A percentile compares a stretch with the other conserved stretches of the same genome.
phyloP scores from a whole-genome alignment of 2,888 invertebrate genomes.

The Lycaena phlaeas region DNA sequence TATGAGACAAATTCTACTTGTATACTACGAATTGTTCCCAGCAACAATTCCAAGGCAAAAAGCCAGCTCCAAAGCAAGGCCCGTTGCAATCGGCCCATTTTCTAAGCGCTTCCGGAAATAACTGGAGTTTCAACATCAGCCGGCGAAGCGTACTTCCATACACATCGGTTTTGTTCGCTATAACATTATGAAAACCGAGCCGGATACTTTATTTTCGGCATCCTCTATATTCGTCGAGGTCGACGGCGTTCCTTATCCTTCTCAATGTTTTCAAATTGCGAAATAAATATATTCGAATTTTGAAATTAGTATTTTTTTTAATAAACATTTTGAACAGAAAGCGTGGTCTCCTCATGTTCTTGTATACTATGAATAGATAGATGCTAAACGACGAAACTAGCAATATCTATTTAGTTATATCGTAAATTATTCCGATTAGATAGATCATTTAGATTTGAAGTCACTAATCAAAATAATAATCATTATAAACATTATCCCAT shows the following conservation, averaged over 20 bases:
- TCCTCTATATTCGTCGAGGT: neutral
- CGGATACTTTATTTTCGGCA: constrained; percentile 8
- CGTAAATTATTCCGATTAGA: too few species aligned
- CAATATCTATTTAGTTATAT: too few species aligned
- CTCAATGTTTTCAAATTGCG: neutral
- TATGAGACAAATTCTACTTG: too few species aligned
- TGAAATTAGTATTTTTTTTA: neutral
- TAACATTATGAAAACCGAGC: constrained; percentile 1
- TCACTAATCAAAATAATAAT: too few species aligned
- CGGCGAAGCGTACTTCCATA: constrained; percentile 52
- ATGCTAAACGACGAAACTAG: too few species aligned
- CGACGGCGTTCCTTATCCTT: neutral
- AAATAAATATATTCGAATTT: too few species aligned
- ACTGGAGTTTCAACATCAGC: constrained; percentile 29
- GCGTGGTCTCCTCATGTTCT: too few species aligned
- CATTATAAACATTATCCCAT: too few species aligned
- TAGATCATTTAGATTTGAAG: too few species aligned
- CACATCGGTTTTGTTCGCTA: constrained; percentile 6
- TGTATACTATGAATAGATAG: too few species aligned
- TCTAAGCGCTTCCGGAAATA: constrained; percentile 48
- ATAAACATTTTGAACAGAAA: constrained; percentile 1
- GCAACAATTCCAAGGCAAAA: constrained; percentile 3
- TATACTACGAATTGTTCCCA: too few species aligned
- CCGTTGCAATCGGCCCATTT: constrained; percentile 33
- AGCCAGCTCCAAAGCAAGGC: too few species aligned